A percentile compares a stretch with the other conserved stretches of the same genome.
Conservation (phyloP, 2,797 vertebrate species). For the Bradypodion ventrale region DNA sequence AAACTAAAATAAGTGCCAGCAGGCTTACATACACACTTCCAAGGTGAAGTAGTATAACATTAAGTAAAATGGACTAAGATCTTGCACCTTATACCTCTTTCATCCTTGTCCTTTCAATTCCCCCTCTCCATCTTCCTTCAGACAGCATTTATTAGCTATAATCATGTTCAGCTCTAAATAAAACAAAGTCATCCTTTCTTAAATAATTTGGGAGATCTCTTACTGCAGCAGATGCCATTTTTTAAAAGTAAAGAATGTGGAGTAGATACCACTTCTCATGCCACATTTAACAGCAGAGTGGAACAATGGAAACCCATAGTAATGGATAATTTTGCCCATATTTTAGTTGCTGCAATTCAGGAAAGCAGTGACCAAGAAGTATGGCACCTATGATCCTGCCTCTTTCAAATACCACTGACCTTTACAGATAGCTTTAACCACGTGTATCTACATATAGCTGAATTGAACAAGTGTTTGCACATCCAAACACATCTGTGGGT, state of each 20-base stretch:
- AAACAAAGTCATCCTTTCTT: not conserved
- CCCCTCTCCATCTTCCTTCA: not conserved
- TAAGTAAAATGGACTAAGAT: not conserved
- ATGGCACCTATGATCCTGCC: not conserved
- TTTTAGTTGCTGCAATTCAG: not conserved
- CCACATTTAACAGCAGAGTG: not conserved
- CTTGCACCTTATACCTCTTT: not conserved
- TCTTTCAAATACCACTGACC: not conserved
- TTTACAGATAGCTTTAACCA: not conserved
- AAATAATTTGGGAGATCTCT: not conserved
- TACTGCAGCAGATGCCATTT: not conserved
- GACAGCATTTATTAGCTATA: not conserved
- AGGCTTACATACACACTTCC: not conserved
- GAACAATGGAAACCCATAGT: not conserved
- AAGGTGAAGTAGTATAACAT: not conserved
- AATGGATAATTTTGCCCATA: conserved; percentile 9
- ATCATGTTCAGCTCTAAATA: not conserved
- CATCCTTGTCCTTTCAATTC: not conserved
- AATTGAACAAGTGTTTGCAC: not conserved
- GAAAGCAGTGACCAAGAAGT: not conserved
- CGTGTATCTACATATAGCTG: conserved; percentile 17
- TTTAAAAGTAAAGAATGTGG: not conserved
- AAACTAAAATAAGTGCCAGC: not conserved
- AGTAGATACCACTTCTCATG: not conserved
- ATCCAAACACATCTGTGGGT: not conserved